Conservation (phyloP, 2,888 invertebrate genomes). For the Hirtodrosophila cameraria region DNA sequence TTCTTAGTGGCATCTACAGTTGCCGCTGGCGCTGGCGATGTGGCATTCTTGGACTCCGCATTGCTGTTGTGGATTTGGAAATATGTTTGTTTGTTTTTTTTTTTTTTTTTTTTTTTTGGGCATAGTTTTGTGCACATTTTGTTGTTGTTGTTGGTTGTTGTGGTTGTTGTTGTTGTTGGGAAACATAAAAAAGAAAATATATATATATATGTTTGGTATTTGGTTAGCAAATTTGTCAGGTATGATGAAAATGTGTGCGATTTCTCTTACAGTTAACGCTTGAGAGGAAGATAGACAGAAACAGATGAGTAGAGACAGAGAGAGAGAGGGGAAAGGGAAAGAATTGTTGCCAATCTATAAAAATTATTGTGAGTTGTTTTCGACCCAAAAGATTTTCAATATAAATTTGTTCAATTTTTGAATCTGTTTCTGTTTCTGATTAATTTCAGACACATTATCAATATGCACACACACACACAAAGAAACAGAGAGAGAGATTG, state of each 20-base stretch:
- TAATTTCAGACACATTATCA: constrained; percentile 43
- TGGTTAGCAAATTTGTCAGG: constrained; percentile 67
- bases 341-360: constrained; percentile 53
- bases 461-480: constrained; percentile 11
- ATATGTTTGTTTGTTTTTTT: constrained; percentile 33
- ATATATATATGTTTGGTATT: constrained; percentile 62
- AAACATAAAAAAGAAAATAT: constrained; percentile 73
- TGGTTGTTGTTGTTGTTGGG: constrained; percentile 39
- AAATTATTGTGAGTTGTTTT: constrained; percentile 65
- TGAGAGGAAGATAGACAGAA: constrained; percentile 6
- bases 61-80: constrained; percentile 55
- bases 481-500: not conserved
- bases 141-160: constrained; percentile 36
- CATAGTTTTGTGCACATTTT: not conserved
- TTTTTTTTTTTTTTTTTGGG: constrained; percentile 21
- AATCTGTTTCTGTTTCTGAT: constrained; percentile 43
- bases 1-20: constrained; percentile 48
- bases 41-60: constrained; percentile 61
- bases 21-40: constrained; percentile 47
- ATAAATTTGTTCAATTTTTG: constrained; percentile 8
- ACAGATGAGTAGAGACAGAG: constrained; percentile 4
- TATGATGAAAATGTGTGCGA: constrained; percentile 49
- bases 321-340: constrained; percentile 19
- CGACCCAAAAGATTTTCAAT: constrained; percentile 16
- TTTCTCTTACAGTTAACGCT: constrained; percentile 12